These are phyloP conservation scores for Luscinia megarhynchos DNA, from an alignment of 2,797 vertebrate species.

Conservation along the genomic window DNA sequence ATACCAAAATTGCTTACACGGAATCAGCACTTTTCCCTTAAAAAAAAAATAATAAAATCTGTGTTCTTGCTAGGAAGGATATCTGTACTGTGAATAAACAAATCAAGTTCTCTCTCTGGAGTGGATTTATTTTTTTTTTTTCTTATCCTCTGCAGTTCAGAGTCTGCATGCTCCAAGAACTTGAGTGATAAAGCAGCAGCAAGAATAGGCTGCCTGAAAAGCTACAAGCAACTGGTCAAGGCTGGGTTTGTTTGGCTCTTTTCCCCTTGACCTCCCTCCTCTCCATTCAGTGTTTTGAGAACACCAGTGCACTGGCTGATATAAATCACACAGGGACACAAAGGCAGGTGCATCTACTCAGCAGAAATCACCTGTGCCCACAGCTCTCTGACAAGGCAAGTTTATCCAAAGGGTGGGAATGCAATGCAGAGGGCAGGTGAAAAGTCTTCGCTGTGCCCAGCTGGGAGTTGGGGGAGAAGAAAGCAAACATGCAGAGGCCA, in stretches of 20 bases:
- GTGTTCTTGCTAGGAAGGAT: background rate
- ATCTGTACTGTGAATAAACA: background rate
- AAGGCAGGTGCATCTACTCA: background rate
- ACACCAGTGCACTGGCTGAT: background rate
- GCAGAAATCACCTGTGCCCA: background rate
- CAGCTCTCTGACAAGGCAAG: background rate
- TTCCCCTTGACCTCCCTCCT: background rate
- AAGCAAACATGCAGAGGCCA: background rate
- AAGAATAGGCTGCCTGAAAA: background rate
- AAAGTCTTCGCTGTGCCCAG: background rate
- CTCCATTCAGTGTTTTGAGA: background rate
- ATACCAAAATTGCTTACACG: background rate
- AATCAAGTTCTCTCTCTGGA: background rate
- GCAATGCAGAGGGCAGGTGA: background rate
- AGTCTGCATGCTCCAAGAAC: background rate
- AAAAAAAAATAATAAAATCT: background rate
- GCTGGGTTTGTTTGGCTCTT: background rate
- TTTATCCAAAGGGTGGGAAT: conserved; percentile 3
- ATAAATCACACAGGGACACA: background rate
- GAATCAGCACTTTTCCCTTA: background rate
- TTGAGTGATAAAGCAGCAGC: conserved; percentile 6
- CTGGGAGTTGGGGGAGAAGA: background rate
- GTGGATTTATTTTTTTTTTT: background rate
- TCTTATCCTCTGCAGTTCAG: background rate
- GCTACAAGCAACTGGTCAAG: background rate